Evolutionary conservation across 2,888 invertebrate species (phyloP).

Genomic region (Tenthredo mesomela): DNA sequence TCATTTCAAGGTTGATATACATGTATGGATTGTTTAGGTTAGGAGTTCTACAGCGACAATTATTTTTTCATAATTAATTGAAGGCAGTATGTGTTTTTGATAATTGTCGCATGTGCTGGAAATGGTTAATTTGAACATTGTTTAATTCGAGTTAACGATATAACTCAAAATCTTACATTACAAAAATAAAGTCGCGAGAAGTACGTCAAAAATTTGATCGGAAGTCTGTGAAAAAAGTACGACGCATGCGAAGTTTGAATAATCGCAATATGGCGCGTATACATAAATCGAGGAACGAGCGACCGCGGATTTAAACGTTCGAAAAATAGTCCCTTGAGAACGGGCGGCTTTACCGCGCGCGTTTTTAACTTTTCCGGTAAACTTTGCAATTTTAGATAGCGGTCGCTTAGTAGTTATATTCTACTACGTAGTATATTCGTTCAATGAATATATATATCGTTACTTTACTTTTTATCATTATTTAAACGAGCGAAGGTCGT

Average conservation of each 20-base stretch:
- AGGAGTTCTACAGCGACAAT: neutral
- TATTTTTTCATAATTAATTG: neutral
- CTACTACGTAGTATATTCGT: neutral
- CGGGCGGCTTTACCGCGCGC: neutral
- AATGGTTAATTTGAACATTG: neutral
- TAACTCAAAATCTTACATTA: neutral
- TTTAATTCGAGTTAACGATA: neutral
- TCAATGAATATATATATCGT: neutral
- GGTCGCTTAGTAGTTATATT: neutral
- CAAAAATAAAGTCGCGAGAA: neutral
- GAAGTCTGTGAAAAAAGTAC: too few species aligned
- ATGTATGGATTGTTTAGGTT: neutral
- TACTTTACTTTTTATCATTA: neutral
- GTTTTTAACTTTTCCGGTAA: neutral
- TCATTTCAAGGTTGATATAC: neutral
- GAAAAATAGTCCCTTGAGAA: neutral
- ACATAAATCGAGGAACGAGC: neutral
- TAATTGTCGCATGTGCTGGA: neutral
- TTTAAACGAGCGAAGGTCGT: neutral
- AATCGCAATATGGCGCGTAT: neutral
- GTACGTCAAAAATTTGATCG: neutral
- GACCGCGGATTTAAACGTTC: too few species aligned
- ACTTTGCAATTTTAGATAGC: neutral
- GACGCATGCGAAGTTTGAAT: neutral
- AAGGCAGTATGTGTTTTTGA: neutral